A percentile compares a stretch with the other conserved stretches of the same genome.
phyloP scores from a whole-genome alignment of 2,888 invertebrate genomes.

The Apantesis nais region DNA sequence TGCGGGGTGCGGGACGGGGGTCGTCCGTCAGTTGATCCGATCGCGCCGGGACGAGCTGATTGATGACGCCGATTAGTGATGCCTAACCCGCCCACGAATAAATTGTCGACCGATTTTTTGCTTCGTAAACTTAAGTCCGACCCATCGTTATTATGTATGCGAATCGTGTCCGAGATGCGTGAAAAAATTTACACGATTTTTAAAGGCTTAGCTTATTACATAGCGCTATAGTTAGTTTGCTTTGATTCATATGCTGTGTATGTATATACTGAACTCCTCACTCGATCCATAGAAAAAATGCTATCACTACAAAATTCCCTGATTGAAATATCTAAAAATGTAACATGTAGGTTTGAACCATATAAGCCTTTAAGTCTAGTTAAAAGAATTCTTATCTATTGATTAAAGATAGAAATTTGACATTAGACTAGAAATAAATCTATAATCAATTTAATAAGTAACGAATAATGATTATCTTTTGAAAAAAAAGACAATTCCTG shows the following conservation, averaged over 20 bases:
- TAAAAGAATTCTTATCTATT: not conserved
- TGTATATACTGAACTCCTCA: not conserved
- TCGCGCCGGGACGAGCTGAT: slow-evolving; percentile 77
- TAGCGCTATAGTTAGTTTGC: not conserved
- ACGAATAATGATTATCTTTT: too few relatives aligned
- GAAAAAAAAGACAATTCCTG: too few relatives aligned
- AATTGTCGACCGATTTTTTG: slow-evolving; percentile 82
- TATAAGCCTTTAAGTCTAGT: not conserved
- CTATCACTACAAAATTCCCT: not conserved
- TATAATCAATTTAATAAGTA: too few relatives aligned
- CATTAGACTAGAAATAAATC: too few relatives aligned
- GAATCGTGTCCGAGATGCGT: slow-evolving; percentile 22
- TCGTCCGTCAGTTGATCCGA: slow-evolving; percentile 81
- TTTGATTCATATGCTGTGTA: not conserved
- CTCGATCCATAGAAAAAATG: not conserved
- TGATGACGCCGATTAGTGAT: slow-evolving; percentile 85
- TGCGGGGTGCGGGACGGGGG: slow-evolving; percentile 41
- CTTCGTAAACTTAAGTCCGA: slow-evolving; percentile 68
- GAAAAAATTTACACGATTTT: slow-evolving; percentile 34
- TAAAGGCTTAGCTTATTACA: not conserved
- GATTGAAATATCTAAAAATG: not conserved
- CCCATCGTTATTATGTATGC: slow-evolving; percentile 58
- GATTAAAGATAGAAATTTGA: too few relatives aligned
- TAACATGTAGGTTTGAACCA: not conserved
- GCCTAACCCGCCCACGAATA: slow-evolving; percentile 81